These are phyloP conservation scores for Dicyrtoma fusca DNA, from an alignment of 2,888 invertebrate species.

Conservation along the genomic window DNA sequence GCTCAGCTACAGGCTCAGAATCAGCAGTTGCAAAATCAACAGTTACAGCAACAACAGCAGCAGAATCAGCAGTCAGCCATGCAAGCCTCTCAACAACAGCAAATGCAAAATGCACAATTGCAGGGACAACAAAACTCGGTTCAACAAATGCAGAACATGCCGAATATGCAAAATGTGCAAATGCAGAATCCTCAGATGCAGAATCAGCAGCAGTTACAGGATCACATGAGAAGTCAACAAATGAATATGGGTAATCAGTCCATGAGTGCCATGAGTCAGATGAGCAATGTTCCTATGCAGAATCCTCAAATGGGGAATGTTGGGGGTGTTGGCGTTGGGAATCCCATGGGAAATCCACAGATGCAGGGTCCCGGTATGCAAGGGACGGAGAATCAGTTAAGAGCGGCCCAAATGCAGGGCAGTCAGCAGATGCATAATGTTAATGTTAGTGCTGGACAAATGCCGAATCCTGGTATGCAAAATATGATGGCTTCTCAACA, in stretches of 20 bases:
- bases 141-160: conserved; percentile 35
- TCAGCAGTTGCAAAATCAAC: conserved; percentile 49
- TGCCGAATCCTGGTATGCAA: conserved; percentile 56
- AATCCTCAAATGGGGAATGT: conserved; percentile 21
- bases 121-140: conserved; percentile 24
- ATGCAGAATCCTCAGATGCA: conserved; percentile 26
- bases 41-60: conserved; percentile 30
- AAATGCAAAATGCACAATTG: conserved; percentile 42
- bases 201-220: conserved; percentile 1
- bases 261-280: conserved; percentile 41
- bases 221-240: conserved; percentile 17
- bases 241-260: conserved; percentile 1
- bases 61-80: background rate
- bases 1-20: conserved; percentile 28
- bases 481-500: conserved; percentile 27
- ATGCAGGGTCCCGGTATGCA: conserved; percentile 45
- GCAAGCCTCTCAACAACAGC: conserved; percentile 13
- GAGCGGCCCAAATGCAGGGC: conserved; percentile 54
- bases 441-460: conserved; percentile 59
- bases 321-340: background rate
- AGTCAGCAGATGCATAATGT: conserved; percentile 37
- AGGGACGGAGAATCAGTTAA: conserved; percentile 50
- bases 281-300: conserved; percentile 57
- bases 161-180: conserved; percentile 9
- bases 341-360: conserved; percentile 56